A percentile compares a stretch with the other conserved stretches of the same genome.
Evolutionary conservation across 2,888 invertebrate species (phyloP).

Genomic region (Eudasyphora cyanicolor): DNA sequence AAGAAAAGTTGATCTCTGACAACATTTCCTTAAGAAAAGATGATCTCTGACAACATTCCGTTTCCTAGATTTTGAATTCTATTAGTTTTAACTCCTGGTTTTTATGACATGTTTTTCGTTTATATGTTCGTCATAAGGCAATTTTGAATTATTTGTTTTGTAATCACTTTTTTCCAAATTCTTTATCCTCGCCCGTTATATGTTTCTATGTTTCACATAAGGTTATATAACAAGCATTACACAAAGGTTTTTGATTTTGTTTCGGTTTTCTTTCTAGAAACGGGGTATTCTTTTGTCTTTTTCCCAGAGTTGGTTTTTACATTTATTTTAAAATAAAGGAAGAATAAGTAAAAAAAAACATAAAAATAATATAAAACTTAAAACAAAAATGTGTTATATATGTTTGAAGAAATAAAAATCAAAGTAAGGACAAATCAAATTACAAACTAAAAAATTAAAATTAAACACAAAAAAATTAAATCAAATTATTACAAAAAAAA

Average conservation of each 20-base stretch:
- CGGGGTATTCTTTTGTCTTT: background rate
- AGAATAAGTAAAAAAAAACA: slow-evolving; percentile 19
- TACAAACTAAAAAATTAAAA: slow-evolving; percentile 30
- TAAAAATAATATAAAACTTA: slow-evolving; percentile 8
- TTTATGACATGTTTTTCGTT: no score
- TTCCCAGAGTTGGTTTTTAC: slow-evolving; percentile 21
- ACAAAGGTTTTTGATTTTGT: background rate
- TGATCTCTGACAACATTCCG: no score
- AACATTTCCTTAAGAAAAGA: no score
- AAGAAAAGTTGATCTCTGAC: no score
- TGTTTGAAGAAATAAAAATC: background rate
- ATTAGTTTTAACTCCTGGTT: no score
- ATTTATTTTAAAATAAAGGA: background rate
- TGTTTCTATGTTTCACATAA: background rate
- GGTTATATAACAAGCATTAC: background rate
- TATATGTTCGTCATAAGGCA: no score
- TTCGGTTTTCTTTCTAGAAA: no score
- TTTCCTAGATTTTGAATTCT: no score
- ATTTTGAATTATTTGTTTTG: no score
- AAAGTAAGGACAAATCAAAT: slow-evolving; percentile 14
- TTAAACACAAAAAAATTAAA: slow-evolving; percentile 11
- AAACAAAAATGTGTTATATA: slow-evolving; percentile 18
- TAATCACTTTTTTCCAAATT: background rate
- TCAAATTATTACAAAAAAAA: slow-evolving; percentile 5
- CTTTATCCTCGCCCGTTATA: background rate